Evolutionary conservation across 2,888 invertebrate genomes (phyloP), one percentile per base, ranked within the genome.

Genomic region (Ennomos fuscantarius): DNA sequence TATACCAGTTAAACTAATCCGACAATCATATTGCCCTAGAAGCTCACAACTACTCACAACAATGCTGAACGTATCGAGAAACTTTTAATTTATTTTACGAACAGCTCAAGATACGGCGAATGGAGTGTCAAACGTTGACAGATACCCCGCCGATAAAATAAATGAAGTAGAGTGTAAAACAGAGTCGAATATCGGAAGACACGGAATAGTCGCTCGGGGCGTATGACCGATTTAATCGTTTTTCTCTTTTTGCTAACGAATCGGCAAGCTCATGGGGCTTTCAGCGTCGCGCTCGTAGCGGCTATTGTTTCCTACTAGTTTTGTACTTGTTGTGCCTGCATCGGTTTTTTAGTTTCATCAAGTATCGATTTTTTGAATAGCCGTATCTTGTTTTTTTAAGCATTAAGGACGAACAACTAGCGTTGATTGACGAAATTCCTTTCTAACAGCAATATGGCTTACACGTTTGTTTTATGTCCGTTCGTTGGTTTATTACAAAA

Each of bases 221-320:
- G 70, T 70, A 73, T 71, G 68, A 72, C 73, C 66, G 68, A 65
- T 76, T 78, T 72, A 68, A 78, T 80, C 65, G 69, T 76, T 79
- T 79, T 86, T 76, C 72, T 81, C 77, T 72, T 66, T 82, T 80
- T 79, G 62, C 74, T 76, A 81, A 79, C 82, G 82, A 81, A 81
- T 84, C 80, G 76, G 69, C 75, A 64, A 79, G 75, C 80, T 82
- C 82, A 76, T 78, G 74, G 72, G 75, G 77, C 78, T 82, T 79
- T 84, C 80, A 82, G 72, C 75, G 73, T 72, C 66, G 67, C 67
- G 74, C 76, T 79, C 73, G 74, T 69, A 77, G 71, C 73, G 68
- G 72, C 78, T 79, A 82, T 84, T 86, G 82, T 84, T 80, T 81
- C 75, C 70, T 63, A 64, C 70, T 68, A 71, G 70, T 76, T 78